Evolutionary conservation across 2,113 vertebrate genomes (phyloP), one percentile per base, ranked within the genome.

Genomic region (Carassius gibelio): DNA sequence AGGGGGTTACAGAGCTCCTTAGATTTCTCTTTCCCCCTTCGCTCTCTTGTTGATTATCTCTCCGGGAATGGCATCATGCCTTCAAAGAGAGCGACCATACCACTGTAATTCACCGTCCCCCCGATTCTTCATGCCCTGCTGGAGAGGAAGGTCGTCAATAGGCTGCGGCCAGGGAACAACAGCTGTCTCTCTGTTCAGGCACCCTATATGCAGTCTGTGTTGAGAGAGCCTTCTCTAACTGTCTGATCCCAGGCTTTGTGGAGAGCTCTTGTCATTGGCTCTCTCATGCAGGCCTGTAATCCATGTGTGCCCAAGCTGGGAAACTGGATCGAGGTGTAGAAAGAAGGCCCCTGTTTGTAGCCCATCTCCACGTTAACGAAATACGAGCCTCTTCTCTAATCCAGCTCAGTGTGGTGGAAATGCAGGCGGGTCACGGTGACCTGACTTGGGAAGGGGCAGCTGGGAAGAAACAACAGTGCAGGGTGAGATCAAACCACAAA

Each of bases 281-380:
- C 88, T 85, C 68, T 85, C 84, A 78, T n/a, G 50, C 75, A 74
- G 81, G 55, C 59, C 68, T 30, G 81, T 76, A 82, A 80, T 88
- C 84, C 74, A 78, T 88, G 88, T 82, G 88, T 91, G 91, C 90
- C 91, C 87, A 74, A 91, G 89, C 92, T 81, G 91, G 91, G 93
- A 94, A 94, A 95, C 34, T 85, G 91, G 92, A 94, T 91, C 92
- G 90, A 85, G 91, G 91, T 74, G 89, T 91, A 76, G 91, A 93
- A 89, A 89, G 90, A 88, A 88, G 91, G 78, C 61, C 76, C 80
- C 90, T 83, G 91, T 94, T 94, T 93, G 92, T 94, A 93, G 92
- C 89, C 91, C 91, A 93, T 93, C 91, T 93, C 94, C 89, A 90
- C 77, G 91, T 93, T 91, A 92, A 92, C 93, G 93, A 94, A 92